Evolutionary conservation across 2,888 invertebrate genomes (phyloP), one percentile per base, ranked within the genome.

Genomic region (Geophilus truncorum): DNA sequence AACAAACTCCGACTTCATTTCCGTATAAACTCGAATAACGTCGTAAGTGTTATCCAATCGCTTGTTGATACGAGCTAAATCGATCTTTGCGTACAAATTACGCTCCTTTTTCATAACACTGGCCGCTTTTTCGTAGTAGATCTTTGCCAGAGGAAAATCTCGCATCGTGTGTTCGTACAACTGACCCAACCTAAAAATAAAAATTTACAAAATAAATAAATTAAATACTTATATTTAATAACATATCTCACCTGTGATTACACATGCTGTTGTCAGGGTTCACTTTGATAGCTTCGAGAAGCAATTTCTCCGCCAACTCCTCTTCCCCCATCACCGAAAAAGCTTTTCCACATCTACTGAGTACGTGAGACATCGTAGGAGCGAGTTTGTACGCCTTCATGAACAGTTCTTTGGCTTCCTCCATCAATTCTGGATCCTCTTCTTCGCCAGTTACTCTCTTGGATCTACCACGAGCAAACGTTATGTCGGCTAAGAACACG

Each of bases 291-390:
- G 77, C 77, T 77, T 77, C 34, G 10, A 0, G 9, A 30, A 77
- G 77, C 5, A 23, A 77, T 34, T 77, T 36, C 7, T 77, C 77
- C 4, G 77, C 77, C 1, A 30, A 1, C n/a, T 76, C 34, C 15
- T 9, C 0, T 15, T 77, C 77, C 2, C 34, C 30, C 32, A 77
- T 32, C 0, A 21, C 2, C 7, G 77, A 36, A 77, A 77, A 77
- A 7, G 77, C 77, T 36, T 77, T 77, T 0, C 77, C 77, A 34
- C 77, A 77, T 77, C 77, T 32, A 12, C 34, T 77, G 12, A 77
- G 77, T n/a, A 77, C 18, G 36, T 77, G 77, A 7, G 77, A 34
- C 12, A 18, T 21, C 34, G 3, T 34, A 0, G 77, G 77, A 4
- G 77, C 18, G 21, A 77, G 12, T 15, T 32, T 4, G 30, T 77